These are phyloP conservation scores for Cyaniris semiargus DNA, from an alignment of 2,888 invertebrate genomes.

Conservation along the genomic window DNA sequence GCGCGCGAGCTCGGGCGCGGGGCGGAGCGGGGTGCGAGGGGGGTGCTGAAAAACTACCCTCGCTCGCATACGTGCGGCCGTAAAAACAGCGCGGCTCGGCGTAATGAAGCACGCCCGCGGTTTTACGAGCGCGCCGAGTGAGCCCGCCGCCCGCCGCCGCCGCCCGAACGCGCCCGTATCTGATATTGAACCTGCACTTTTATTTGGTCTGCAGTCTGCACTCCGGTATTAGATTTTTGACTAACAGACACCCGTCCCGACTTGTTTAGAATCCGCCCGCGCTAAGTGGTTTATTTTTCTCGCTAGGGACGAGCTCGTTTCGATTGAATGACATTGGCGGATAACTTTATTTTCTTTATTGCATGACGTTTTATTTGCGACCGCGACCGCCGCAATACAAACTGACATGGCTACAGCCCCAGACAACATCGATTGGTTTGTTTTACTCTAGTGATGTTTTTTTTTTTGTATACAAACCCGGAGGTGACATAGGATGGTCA, in stretches of 20 bases:
- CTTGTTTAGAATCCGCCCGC: constrained; percentile 2
- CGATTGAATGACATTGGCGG: constrained; percentile 5
- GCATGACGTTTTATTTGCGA: constrained; percentile 8
- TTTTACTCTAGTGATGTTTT: neutral
- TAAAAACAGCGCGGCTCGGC: constrained; percentile 56
- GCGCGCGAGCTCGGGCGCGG: constrained; percentile 56
- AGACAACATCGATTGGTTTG: neutral
- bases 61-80: constrained; percentile 47
- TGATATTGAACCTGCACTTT: constrained; percentile 58
- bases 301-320: constrained; percentile 6
- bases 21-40: constrained; percentile 47
- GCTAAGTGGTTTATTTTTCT: constrained; percentile 9
- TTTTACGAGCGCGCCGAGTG: constrained; percentile 73
- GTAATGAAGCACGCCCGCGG: constrained; percentile 75
- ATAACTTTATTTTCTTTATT: constrained; percentile 10
- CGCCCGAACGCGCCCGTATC: constrained; percentile 69
- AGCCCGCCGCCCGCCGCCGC: constrained; percentile 44
- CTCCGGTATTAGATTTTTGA: constrained; percentile 17
- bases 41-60: constrained; percentile 76
- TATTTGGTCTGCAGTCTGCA: constrained; percentile 39
- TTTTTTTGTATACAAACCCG: too few species aligned
- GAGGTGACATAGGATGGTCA: too few species aligned
- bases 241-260: constrained; percentile 12
- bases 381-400: neutral
- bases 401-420: neutral